Percentiles rank a stretch among this genome's conserved stretches.
phyloP scores from a whole-genome alignment of 2,888 invertebrate species.

The Drosophila putrida region DNA sequence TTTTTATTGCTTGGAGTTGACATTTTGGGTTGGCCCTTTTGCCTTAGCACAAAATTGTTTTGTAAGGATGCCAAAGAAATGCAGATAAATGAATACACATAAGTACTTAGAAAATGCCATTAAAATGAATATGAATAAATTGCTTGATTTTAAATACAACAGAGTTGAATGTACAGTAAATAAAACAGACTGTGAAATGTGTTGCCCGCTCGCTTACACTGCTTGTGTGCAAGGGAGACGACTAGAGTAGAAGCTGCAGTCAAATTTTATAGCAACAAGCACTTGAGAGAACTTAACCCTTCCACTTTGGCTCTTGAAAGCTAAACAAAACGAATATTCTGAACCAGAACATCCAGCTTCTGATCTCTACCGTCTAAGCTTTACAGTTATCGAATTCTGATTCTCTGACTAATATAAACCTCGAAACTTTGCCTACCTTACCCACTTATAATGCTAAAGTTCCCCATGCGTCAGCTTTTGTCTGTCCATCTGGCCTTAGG shows the following conservation, averaged over 20 bases:
- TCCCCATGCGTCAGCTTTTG: slow-evolving; percentile 19
- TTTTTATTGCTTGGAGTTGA: slow-evolving; percentile 42
- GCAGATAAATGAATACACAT: slow-evolving; percentile 20
- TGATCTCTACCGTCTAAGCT: not conserved
- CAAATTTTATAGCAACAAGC: not conserved
- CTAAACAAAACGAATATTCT: slow-evolving; percentile 1
- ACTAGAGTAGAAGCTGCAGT: too few species aligned
- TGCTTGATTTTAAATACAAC: slow-evolving; percentile 11
- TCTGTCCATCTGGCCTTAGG: slow-evolving; percentile 10
- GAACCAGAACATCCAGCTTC: not conserved
- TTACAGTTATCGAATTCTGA: too few species aligned
- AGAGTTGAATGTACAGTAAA: slow-evolving; percentile 8
- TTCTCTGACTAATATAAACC: not conserved
- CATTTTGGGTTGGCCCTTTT: slow-evolving; percentile 20
- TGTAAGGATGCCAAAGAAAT: slow-evolving; percentile 19
- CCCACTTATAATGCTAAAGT: not conserved
- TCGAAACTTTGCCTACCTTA: not conserved
- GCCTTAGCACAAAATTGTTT: slow-evolving; percentile 12
- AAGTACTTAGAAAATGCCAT: slow-evolving; percentile 19
- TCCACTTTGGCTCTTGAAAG: not conserved
- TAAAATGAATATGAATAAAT: slow-evolving; percentile 22
- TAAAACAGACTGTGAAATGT: not conserved
- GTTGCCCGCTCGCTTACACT: not conserved
- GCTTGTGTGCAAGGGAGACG: not conserved
- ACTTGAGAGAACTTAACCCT: not conserved